Conservation (phyloP, 2,888 invertebrate genomes). For the Drosophila melanosoma region DNA sequence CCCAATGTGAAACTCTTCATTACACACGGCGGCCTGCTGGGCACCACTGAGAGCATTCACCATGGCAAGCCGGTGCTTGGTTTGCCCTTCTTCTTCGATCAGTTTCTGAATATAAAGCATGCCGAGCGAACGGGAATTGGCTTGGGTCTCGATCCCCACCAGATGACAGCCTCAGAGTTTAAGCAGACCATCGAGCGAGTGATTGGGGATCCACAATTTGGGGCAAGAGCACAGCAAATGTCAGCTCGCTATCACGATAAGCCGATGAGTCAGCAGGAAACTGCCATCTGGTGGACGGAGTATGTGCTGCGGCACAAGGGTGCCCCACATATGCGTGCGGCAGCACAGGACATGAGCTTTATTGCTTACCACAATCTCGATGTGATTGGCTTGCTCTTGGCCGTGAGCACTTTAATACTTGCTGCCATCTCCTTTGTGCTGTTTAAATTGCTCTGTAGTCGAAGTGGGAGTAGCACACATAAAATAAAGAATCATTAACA, state of each 20-base stretch:
- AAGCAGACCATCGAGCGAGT: slow-evolving; percentile 62
- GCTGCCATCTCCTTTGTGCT: not conserved
- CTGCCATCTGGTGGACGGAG: slow-evolving; percentile 83
- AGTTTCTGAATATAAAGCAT: slow-evolving; percentile 85
- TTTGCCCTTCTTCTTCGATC: slow-evolving; percentile 86
- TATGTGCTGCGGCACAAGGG: slow-evolving; percentile 83
- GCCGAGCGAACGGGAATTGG: slow-evolving; percentile 84
- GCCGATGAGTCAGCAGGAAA: slow-evolving; percentile 77
- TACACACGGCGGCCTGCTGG: slow-evolving; percentile 85
- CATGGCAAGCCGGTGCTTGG: slow-evolving; percentile 86
- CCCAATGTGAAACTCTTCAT: slow-evolving; percentile 85
- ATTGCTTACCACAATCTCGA: slow-evolving; percentile 82
- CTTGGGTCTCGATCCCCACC: slow-evolving; percentile 78
- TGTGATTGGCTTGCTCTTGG: slow-evolving; percentile 68
- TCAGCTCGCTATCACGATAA: slow-evolving; percentile 81
- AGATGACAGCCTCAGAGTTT: slow-evolving; percentile 80
- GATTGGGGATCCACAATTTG: slow-evolving; percentile 62
- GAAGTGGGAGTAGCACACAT: not conserved
- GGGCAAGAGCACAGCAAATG: slow-evolving; percentile 52
- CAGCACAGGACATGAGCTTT: slow-evolving; percentile 79
- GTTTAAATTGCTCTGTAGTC: slow-evolving; percentile 8
- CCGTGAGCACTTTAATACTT: slow-evolving; percentile 29
- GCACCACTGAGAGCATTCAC: slow-evolving; percentile 85
- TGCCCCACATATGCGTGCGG: slow-evolving; percentile 81
- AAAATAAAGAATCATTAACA: slow-evolving; percentile 36